Conservation (phyloP, 92 coral and sea anemone genomes). For the Epizoanthus illoricatus region DNA sequence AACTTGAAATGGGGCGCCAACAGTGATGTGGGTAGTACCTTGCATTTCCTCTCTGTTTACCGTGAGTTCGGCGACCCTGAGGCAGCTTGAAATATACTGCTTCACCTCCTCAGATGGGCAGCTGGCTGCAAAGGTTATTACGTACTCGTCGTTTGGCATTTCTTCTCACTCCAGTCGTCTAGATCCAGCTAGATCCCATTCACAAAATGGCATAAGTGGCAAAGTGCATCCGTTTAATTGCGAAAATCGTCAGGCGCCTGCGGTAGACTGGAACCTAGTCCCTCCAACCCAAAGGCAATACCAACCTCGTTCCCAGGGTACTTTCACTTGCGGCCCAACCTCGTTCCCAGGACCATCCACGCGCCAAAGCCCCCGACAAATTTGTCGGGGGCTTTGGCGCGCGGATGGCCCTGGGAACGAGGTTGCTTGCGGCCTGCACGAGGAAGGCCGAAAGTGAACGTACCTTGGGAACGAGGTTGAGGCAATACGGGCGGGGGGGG, state of each 20-base stretch:
- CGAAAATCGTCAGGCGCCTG: conserved; percentile 31
- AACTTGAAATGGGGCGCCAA: conserved; percentile 67
- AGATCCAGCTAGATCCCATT: background rate
- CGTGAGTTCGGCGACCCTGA: conserved; percentile 54
- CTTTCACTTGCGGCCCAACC: too few relatives aligned
- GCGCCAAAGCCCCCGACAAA: too few relatives aligned
- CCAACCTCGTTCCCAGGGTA: too few relatives aligned
- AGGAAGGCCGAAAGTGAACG: too few relatives aligned
- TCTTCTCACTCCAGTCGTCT: background rate
- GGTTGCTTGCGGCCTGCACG: too few relatives aligned
- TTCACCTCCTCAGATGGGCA: conserved; percentile 71
- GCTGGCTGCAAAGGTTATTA: conserved; percentile 71
- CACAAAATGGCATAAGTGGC: too few relatives aligned
- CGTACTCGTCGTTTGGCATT: conserved; percentile 54
- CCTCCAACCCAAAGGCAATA: background rate
- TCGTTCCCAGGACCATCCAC: too few relatives aligned
- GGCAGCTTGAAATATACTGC: conserved; percentile 73
- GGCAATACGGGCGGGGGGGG: too few relatives aligned
- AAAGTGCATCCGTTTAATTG: background rate
- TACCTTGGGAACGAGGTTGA: too few relatives aligned
- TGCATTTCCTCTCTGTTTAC: conserved; percentile 53
- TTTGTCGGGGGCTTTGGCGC: too few relatives aligned
- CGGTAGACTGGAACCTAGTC: conserved; percentile 3
- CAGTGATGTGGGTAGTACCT: conserved; percentile 66
- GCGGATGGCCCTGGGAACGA: too few relatives aligned